Conservation (phyloP, 1,140 invertebrate species). For the Neodiprion fabricii region DNA sequence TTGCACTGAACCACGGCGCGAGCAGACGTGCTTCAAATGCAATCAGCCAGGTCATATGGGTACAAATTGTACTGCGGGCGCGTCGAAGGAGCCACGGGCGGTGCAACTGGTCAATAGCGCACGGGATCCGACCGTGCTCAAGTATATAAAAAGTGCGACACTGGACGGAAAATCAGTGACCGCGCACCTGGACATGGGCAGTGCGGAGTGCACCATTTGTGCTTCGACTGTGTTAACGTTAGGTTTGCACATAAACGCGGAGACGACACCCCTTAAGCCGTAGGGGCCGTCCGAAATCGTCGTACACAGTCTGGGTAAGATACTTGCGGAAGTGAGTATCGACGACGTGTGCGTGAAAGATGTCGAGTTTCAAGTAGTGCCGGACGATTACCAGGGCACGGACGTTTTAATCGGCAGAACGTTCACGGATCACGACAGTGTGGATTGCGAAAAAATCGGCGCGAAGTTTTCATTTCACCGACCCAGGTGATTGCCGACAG, state of each 20-base stretch:
- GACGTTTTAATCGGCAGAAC: background rate
- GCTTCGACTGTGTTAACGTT: background rate
- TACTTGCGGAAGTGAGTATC: background rate
- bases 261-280: background rate
- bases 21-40: no score
- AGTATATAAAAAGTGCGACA: slow-evolving; percentile 1
- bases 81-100: background rate
- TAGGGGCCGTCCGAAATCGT: slow-evolving; percentile 6
- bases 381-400: slow-evolving; percentile 1
- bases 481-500: no score
- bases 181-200: background rate
- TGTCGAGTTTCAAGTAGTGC: slow-evolving; percentile 8
- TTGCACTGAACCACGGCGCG: background rate
- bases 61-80: background rate
- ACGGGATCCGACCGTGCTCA: background rate
- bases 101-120: background rate
- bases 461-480: no score
- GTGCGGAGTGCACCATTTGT: background rate
- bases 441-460: slow-evolving; percentile 15
- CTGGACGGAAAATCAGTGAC: background rate
- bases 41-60: no score
- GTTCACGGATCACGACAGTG: background rate
- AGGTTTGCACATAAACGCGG: background rate
- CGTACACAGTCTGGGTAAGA: background rate
- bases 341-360: background rate